phyloP scores from a whole-genome alignment of 2,888 invertebrate species.

The Phymatocera aterrima region DNA sequence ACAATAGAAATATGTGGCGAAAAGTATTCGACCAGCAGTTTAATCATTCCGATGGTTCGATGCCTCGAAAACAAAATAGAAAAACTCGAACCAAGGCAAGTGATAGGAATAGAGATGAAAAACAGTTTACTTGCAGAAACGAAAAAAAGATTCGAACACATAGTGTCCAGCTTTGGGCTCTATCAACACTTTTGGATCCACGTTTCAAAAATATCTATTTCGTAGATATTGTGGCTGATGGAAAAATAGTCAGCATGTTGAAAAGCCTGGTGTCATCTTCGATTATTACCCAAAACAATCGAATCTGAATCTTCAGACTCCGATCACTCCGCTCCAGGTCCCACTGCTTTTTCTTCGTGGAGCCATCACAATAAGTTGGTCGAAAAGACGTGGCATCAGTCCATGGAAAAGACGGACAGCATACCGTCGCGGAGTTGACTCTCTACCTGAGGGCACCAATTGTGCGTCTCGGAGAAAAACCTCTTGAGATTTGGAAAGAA shows the following conservation, averaged over 20 bases:
- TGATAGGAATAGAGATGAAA: neutral
- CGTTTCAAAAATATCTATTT: neutral
- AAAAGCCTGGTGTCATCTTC: neutral
- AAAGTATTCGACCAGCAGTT: constrained; percentile 51
- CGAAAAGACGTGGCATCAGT: neutral
- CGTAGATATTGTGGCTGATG: neutral
- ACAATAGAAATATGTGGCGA: constrained; percentile 51
- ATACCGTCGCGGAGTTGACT: neutral
- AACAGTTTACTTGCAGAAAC: neutral
- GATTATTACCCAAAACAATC: neutral
- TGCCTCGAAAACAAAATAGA: constrained; percentile 40
- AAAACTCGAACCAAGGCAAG: constrained; percentile 20
- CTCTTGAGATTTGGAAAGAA: neutral
- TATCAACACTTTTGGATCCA: neutral
- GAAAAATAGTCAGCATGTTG: neutral
- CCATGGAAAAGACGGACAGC: neutral
- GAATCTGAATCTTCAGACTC: constrained; percentile 4
- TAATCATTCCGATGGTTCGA: constrained; percentile 49
- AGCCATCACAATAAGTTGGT: neutral
- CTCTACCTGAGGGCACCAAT: neutral
- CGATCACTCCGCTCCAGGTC: neutral
- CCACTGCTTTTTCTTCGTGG: neutral
- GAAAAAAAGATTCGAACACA: neutral
- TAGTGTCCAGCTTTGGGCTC: neutral
- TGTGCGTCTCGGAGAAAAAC: neutral